Base-by-base conservation (phyloP, 1,140 invertebrate species). In the Lordiphosa collinella region DNA sequence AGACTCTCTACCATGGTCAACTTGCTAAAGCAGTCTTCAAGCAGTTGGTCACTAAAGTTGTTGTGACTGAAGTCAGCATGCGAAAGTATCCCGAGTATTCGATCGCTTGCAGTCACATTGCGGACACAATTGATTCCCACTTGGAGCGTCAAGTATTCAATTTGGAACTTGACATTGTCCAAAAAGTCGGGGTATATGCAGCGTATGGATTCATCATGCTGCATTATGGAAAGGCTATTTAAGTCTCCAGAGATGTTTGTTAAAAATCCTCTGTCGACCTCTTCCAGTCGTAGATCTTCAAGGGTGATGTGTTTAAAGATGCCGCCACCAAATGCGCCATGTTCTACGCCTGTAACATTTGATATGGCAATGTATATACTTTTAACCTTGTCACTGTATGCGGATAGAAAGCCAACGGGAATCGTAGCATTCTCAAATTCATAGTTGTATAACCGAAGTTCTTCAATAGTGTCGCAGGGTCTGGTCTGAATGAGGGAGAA, bases 1-100 rank as follows among this genome's bases (percentile, higher is more conserved):
- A 88, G 34, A 16, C 10, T 32, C 49, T 74, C 55, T 5, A 80
- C 62, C 50, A 64, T 63, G 0, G 62, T 65, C 18, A 89, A n/a
- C 37, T 69, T 72, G 5, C 40, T 35, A 16, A 89, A 87, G 0
- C 52, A 55, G 29, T 65, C 54, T 4, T 46, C 32, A 0, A 16
- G 38, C 8, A 87, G 52, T 31, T 50, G 35, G 1, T 55, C 9
- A 6, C 50, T 37, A 13, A 82, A 70, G 34, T 69, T 56, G 18
- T 87, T 88, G 13, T 57, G 53, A 29, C 73, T 69, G 5, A 89
- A 66, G 32, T 86, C 73, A 0, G 67, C 71, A 37, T 64, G 13
- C 13, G 25, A 7, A 5, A 87, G 31, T 10, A 46, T 48, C 1
- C 55, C 58, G 0, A 79, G 32, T 1, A 84, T 49, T 5, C 65